Base-by-base conservation (phyloP, 1,140 invertebrate species). In the Liolophura sinensis region DNA sequence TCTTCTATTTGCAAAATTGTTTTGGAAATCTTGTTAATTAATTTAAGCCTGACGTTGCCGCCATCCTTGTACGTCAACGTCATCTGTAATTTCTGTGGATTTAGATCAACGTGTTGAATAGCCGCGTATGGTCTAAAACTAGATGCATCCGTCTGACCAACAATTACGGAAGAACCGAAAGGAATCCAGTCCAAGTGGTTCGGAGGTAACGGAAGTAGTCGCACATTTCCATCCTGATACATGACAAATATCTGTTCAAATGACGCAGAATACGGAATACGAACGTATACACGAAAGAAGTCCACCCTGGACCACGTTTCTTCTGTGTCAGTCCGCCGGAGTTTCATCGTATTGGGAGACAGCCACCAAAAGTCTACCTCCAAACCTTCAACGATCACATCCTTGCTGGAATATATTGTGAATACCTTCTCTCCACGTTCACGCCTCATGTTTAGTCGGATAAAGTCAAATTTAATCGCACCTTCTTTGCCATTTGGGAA, bases 341-440 rank as follows among this genome's bases (percentile, higher is more conserved):
- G 22, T 47, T 40, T 40, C 31, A 40, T 20, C 20, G 49, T 61
- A 12, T 18, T 27, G 3, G 60, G 60, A 27, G 46, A 27, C 31
- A 40, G 20, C 60, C 60, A 61, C 60, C 60, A 61, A 27, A 47
- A 61, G 25, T 61, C 60, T 7, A 61, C 46, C 47, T 61, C 60
- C 31, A 61, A 40, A 6, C 49, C 49, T 48, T 47, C 40, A 61
- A 61, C 49, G 9, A 48, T 61, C 22, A 61, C 60, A 12, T 61
- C 40, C 20, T 61, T 61, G 14, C 47, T 40, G 11, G 18, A n/a
- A 48, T 61, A 61, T 40, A 61, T 61, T 15, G 46, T 48, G n/a
- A 16, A 22, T 48, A 47, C 40, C 12, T 48, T 22, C 22, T 24
- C 40, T 15, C 20, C 18, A 20, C n/a, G n/a, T 27, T 61, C 60